These are phyloP conservation scores for Pangasius sanitwongsei DNA, from an alignment of 2,797 vertebrate genomes.

Conservation along the genomic window DNA sequence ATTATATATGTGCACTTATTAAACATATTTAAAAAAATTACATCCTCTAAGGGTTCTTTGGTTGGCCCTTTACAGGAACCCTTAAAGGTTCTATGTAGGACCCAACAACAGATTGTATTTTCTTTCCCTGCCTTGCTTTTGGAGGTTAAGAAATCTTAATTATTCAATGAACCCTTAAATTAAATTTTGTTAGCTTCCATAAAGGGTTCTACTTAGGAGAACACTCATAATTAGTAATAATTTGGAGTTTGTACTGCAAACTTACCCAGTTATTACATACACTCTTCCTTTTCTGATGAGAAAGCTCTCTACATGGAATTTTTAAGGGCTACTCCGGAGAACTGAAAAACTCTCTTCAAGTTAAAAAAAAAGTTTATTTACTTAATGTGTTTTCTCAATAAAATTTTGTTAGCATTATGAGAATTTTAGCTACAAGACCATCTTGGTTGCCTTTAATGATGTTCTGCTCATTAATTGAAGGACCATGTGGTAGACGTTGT, in stretches of 20 bases:
- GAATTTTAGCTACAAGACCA: not conserved
- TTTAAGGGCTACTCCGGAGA: not conserved
- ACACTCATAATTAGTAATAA: not conserved
- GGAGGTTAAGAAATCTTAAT: not conserved
- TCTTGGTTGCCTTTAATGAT: not conserved
- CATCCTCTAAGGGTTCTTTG: not conserved
- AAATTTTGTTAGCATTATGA: not conserved
- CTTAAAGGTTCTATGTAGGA: too few species aligned
- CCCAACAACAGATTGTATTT: too few species aligned
- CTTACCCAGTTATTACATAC: not conserved
- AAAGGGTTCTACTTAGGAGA: not conserved
- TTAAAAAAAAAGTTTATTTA: not conserved
- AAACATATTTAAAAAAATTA: too few species aligned
- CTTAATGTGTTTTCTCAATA: not conserved
- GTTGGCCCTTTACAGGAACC: not conserved
- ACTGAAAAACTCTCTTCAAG: not conserved
- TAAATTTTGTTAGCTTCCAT: not conserved
- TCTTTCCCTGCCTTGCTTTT: too few species aligned
- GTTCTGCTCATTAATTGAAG: not conserved
- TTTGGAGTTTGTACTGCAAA: not conserved
- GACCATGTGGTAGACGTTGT: not conserved
- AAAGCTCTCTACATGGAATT: not conserved
- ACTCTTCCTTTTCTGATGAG: not conserved
- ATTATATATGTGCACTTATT: too few species aligned
- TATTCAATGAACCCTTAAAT: not conserved